Evolutionary conservation across 2,113 vertebrate species (phyloP).

Genomic region (Cebus imitator): DNA sequence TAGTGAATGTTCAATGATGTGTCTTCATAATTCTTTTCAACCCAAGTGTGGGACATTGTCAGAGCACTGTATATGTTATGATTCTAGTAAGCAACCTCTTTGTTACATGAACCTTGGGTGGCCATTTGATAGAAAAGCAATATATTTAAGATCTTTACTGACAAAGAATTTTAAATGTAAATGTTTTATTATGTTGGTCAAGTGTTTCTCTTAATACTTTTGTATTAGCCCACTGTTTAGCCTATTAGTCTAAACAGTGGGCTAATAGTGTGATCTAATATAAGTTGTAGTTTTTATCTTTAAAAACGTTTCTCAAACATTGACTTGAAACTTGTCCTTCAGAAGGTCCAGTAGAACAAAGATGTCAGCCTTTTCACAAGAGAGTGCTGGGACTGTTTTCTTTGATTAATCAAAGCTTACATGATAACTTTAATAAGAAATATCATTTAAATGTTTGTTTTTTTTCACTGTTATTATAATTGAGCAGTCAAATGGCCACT

Average conservation of each 20-base stretch:
- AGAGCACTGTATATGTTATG: background rate
- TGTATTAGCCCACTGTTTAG: background rate
- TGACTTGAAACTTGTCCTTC: background rate
- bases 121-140: background rate
- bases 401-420: background rate
- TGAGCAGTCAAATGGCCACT: background rate
- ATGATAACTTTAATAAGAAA: background rate
- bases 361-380: background rate
- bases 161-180: background rate
- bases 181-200: background rate
- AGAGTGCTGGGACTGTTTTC: background rate
- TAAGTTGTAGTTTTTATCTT: background rate
- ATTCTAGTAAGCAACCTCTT: background rate
- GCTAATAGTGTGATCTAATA: too few relatives aligned
- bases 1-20: background rate
- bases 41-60: background rate
- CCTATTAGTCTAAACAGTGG: background rate
- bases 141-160: background rate
- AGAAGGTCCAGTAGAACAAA: background rate
- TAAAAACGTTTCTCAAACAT: background rate
- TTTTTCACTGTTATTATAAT: background rate
- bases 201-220: background rate
- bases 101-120: background rate
- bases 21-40: background rate
- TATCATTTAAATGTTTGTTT: background rate